Evolutionary conservation across 2,113 vertebrate species (phyloP), one percentile per base, ranked within the genome.

Genomic region (Podarcis raffonei): DNA sequence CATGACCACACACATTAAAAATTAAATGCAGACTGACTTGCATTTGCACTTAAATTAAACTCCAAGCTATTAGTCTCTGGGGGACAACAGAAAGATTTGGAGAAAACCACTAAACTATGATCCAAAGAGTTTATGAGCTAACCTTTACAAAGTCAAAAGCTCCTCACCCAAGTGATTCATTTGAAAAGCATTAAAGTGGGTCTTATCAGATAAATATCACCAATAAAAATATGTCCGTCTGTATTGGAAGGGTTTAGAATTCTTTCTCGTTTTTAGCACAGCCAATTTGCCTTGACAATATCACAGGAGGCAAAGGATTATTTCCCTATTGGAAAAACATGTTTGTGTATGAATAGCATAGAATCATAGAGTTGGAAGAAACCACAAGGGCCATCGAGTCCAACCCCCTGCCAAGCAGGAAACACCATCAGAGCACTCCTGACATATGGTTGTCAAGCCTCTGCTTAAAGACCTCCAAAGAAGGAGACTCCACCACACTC

Each of bases 21-120:
- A 84, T 84, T 87, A 92, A 85, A 39, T 84, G 88, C 89, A 68
- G 22, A 3, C 53, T 1, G 2, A 84, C 8, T 95, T 88, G 77
- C 5, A 81, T 74, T 66, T 92, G 81, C 23, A 74, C 20, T 91
- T 95, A 87, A 93, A 91, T 92, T 92, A 92, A 87, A 75, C 59
- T 2, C 69, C 0, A 32, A 90, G 87, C 81, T 32, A 53, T 3
- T 84, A 18, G 27, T 93, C 90, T 90, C 91, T 53, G 20, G 71
- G 48, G 62, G 15, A 92, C 0, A 2, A 35, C 90, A 88, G 27
- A 78, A 83, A 82, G 74, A 94, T 81, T 5, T 27, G 37, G 4
- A 92, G 72, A 91, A 88, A 87, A 85, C 78, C 81, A 66, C 7
- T 89, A 93, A 94, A 93, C 91, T 89, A 68, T 89, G 93, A 59